These are phyloP conservation scores for Lithosia quadra DNA, from an alignment of 2,888 invertebrate genomes.

Conservation along the genomic window DNA sequence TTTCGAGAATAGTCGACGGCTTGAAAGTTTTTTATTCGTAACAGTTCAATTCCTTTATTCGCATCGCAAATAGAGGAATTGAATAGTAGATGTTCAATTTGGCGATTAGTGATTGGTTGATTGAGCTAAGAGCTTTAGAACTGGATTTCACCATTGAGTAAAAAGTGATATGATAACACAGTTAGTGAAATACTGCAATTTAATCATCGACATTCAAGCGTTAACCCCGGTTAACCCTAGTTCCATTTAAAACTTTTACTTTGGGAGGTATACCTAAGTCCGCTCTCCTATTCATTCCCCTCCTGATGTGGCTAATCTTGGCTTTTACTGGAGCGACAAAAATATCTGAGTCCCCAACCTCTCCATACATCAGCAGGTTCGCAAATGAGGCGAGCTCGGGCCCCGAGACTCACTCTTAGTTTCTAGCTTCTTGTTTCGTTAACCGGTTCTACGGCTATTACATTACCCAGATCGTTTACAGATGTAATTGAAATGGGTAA, in stretches of 20 bases:
- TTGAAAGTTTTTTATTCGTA: background rate
- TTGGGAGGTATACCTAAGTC: background rate
- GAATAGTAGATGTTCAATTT: background rate
- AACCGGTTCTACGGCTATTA: background rate
- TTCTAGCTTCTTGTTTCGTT: background rate
- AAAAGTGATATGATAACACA: too few species aligned
- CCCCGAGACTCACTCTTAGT: background rate
- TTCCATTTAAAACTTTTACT: background rate
- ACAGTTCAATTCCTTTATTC: background rate
- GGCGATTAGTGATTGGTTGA: background rate
- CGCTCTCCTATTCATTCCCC: background rate
- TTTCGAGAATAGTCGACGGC: constrained; percentile 2
- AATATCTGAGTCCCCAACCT: background rate
- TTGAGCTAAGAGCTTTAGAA: background rate
- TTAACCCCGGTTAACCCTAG: background rate
- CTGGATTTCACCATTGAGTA: background rate
- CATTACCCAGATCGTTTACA: background rate
- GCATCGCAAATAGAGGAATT: background rate
- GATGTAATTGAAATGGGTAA: background rate
- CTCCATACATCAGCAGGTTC: background rate
- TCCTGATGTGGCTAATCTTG: background rate
- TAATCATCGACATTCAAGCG: background rate
- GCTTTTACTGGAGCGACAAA: background rate
- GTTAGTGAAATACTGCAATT: too few species aligned
- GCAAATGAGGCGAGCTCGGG: background rate